phyloP scores from a whole-genome alignment of 2,113 vertebrate species.

The Galeopterus variegatus region DNA sequence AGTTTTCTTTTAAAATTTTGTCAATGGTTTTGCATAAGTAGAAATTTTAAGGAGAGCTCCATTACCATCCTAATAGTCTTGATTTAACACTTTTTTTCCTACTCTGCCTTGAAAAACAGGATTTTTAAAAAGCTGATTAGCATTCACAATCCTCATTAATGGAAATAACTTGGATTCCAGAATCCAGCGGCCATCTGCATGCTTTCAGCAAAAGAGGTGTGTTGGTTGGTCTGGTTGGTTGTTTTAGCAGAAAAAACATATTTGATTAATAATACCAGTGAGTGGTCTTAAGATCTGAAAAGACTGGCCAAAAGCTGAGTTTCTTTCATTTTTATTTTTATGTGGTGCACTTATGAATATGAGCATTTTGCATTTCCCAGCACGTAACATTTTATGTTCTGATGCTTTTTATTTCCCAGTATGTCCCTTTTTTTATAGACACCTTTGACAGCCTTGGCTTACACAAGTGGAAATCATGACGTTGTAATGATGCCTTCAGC shows the following conservation, averaged over 20 bases:
- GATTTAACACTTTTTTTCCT: background rate
- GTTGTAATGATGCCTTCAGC: too few relatives aligned
- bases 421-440: background rate
- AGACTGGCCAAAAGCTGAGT: fast-evolving
- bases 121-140: constrained; percentile 48
- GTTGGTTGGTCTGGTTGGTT: fast-evolving
- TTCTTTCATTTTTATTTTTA: background rate
- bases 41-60: background rate
- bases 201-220: background rate
- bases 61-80: background rate
- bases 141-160: background rate
- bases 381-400: background rate
- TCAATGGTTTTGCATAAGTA: background rate
- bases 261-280: fast-evolving
- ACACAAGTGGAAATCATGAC: background rate
- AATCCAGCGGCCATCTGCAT: background rate
- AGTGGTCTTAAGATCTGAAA: background rate
- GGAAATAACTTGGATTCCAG: background rate
- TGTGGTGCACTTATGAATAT: background rate
- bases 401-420: background rate
- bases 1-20: background rate
- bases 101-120: constrained; percentile 46
- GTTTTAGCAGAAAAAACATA: background rate
- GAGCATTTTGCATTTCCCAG: background rate
- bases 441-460: background rate